phyloP scores from a whole-genome alignment of 2,888 invertebrate genomes.

The Tinea semifulvella region DNA sequence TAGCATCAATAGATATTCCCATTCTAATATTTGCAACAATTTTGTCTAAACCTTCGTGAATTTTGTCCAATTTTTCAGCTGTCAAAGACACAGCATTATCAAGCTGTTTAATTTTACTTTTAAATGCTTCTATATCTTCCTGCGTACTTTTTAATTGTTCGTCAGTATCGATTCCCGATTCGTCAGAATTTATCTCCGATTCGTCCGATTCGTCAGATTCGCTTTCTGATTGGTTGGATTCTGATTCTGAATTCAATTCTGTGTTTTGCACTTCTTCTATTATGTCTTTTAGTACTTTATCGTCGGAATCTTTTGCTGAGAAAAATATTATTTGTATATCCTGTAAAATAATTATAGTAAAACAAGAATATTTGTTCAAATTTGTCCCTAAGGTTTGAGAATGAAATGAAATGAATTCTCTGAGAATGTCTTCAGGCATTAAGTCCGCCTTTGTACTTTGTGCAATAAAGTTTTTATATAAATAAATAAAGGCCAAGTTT shows the following conservation, averaged over 20 bases:
- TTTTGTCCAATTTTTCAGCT: conserved; percentile 61
- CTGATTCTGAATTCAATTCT: conserved; percentile 32
- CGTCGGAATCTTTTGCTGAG: conserved; percentile 75
- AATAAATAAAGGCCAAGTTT: no score
- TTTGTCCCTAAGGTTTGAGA: no score
- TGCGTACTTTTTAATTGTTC: conserved; percentile 36
- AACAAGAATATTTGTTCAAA: no score
- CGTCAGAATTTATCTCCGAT: conserved; percentile 27
- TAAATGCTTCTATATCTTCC: conserved; percentile 55
- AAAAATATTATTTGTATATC: conserved; percentile 86
- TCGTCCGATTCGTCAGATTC: conserved; percentile 24
- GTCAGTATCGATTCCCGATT: no score
- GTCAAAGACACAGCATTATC: conserved; percentile 62
- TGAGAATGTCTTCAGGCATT: no score
- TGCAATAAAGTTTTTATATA: no score
- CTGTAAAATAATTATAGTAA: conserved; percentile 29
- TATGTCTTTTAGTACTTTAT: conserved; percentile 48
- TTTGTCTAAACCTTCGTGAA: conserved; percentile 59
- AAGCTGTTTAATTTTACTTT: conserved; percentile 58
- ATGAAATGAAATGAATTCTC: no score
- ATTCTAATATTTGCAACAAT: conserved; percentile 44
- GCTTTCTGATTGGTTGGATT: conserved; percentile 22
- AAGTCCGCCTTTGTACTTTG: no score
- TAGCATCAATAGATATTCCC: conserved; percentile 38
- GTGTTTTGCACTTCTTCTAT: conserved; percentile 27